Evolutionary conservation across 92 coral and sea anemone species (phyloP).

Genomic region (Epizoanthus ramosus): DNA sequence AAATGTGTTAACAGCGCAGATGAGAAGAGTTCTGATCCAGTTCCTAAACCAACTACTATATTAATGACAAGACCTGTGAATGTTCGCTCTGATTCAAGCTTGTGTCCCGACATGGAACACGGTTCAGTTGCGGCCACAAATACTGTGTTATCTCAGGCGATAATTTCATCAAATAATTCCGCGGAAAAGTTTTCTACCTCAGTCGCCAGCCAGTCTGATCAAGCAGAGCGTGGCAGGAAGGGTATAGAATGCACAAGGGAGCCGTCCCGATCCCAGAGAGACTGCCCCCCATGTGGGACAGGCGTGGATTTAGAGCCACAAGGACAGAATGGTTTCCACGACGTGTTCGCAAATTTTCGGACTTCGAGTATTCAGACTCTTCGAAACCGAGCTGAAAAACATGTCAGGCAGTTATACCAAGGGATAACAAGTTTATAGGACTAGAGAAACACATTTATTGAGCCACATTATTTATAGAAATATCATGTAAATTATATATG

Average conservation of each 20-base stretch:
- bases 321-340: not conserved
- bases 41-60: not conserved
- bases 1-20: not conserved
- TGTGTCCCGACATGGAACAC: not conserved
- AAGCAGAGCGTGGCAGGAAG: not conserved
- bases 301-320: not conserved
- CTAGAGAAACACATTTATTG: not conserved
- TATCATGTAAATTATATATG: not conserved
- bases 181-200: not conserved
- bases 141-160: constrained; percentile 14
- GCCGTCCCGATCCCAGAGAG: too few species aligned
- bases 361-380: constrained; percentile 81
- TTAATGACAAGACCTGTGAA: not conserved
- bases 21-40: not conserved
- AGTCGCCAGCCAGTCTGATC: constrained; percentile 28
- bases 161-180: constrained; percentile 12
- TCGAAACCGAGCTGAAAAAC: constrained; percentile 80
- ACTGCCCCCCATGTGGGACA: not conserved
- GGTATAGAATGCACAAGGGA: not conserved
- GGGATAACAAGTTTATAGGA: not conserved
- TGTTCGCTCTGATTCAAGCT: not conserved
- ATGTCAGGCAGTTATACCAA: constrained; percentile 53
- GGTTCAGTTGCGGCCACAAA: not conserved
- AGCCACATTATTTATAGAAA: not conserved
- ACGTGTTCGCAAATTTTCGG: constrained; percentile 76